Evolutionary conservation across 2,888 invertebrate species (phyloP).

Genomic region (Eumerus sabulonum): DNA sequence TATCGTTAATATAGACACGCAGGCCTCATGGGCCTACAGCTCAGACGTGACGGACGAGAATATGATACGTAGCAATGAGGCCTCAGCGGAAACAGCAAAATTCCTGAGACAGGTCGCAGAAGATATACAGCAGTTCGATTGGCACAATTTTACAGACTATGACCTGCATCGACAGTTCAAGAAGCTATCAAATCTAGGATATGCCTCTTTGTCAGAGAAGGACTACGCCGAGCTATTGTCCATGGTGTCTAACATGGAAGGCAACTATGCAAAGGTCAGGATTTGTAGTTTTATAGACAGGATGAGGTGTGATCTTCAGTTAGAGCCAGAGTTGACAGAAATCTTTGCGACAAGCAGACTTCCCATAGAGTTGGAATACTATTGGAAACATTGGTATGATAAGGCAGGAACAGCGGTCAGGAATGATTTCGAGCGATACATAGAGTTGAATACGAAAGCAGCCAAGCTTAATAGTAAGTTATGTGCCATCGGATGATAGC

Average conservation of each 20-base stretch:
- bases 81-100: constrained; percentile 75
- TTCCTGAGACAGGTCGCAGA: constrained; percentile 76
- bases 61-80: constrained; percentile 79
- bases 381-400: constrained; percentile 90
- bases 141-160: constrained; percentile 86
- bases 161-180: constrained; percentile 87
- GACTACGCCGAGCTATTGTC: constrained; percentile 83
- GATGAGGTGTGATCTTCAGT: constrained; percentile 84
- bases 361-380: constrained; percentile 87
- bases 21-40: constrained; percentile 87
- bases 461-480: constrained; percentile 85
- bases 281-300: constrained; percentile 85
- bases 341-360: constrained; percentile 85
- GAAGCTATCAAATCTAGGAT: constrained; percentile 85
- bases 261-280: constrained; percentile 88
- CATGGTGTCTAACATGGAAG: constrained; percentile 86
- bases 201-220: constrained; percentile 85
- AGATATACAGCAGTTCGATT: constrained; percentile 82
- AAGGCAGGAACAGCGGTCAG: constrained; percentile 84
- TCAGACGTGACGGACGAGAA: constrained; percentile 88
- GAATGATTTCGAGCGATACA: constrained; percentile 83
- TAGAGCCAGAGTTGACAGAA: constrained; percentile 88
- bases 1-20: constrained; percentile 81
- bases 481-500: not conserved
- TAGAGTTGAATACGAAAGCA: constrained; percentile 85